Evolutionary conservation across 2,797 vertebrate species (phyloP), one percentile per base, ranked within the genome.

Genomic region (Phataginus tetradactyla): DNA sequence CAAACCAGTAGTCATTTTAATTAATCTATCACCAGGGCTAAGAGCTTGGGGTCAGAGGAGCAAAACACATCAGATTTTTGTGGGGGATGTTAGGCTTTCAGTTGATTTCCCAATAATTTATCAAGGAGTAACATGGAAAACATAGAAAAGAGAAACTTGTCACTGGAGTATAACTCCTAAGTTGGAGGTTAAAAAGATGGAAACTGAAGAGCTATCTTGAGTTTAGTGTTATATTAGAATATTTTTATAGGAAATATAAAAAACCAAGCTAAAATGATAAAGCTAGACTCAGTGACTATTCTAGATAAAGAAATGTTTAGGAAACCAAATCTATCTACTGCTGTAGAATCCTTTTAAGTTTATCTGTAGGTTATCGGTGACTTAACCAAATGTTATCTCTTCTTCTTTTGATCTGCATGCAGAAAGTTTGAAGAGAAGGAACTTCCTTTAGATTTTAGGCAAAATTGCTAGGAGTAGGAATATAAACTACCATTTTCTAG

Each of bases 211-310:
- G n/a, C 91, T 59, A 96, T 90, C 74, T 42, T 77, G 79, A 90
- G 59, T 42, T 94, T 66, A 53, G 25, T 64, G 37, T 95, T 86
- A 79, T 69, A 42, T 29, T 88, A 96, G 61, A 37, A 91, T 75
- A 32, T 93, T 90, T 96, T 93, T 78, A 92, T 55, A 80, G 42
- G n/a, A 89, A 96, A 92, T 79, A 77, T 94, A 93, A 95, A 96
- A 94, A 90, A 77, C 39, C 13, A 93, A 79, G 49, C 39, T 94
- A 17, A 91, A 71, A 80, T 57, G 86, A 83, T 78, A 86, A 93
- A 86, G 23, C 39, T 78, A 68, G 68, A 72, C 27, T 92, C 34
- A 45, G n/a, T 95, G 94, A 34, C 90, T 85, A 81, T 92, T 79
- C 21, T 93, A 75, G 85, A 86, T 96, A 94, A 55, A 13, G 45